These are phyloP conservation scores for Tylochromis polylepis DNA, from an alignment of 2,113 vertebrate species.

Conservation along the genomic window DNA sequence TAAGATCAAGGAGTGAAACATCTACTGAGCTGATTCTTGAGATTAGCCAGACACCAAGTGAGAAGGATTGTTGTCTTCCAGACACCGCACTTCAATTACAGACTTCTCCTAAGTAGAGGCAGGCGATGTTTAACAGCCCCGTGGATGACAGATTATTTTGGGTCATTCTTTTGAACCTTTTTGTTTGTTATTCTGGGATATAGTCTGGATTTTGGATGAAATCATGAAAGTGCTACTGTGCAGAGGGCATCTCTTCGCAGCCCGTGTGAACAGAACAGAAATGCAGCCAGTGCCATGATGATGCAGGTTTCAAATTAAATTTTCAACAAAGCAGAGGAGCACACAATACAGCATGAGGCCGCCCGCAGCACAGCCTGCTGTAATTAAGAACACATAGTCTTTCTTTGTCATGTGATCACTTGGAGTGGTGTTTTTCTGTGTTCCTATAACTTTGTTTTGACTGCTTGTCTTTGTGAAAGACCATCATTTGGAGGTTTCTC, in stretches of 20 bases:
- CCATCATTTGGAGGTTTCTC: slow-evolving; percentile 75
- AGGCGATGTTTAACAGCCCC: slow-evolving; percentile 38
- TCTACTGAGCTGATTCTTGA: slow-evolving; percentile 53
- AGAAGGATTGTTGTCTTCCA: slow-evolving; percentile 46
- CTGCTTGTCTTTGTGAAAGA: slow-evolving; percentile 77
- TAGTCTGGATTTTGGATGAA: slow-evolving; percentile 23
- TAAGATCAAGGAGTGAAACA: slow-evolving; percentile 48
- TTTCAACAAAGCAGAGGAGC: slow-evolving; percentile 19
- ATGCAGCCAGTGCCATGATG: background rate
- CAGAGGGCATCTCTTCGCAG: background rate
- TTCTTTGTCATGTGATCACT: slow-evolving; percentile 58
- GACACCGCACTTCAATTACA: slow-evolving; percentile 34
- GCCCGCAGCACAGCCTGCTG: slow-evolving; percentile 56
- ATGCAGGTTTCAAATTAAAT: background rate
- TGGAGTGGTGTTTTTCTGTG: slow-evolving; percentile 67
- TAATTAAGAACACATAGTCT: slow-evolving; percentile 47
- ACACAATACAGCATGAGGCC: slow-evolving; percentile 17
- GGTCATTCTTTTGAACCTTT: slow-evolving; percentile 32
- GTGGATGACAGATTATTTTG: slow-evolving; percentile 41
- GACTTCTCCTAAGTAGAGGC: slow-evolving; percentile 14
- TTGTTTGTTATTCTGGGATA: slow-evolving; percentile 56
- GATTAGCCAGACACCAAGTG: slow-evolving; percentile 55
- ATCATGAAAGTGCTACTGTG: slow-evolving; percentile 25
- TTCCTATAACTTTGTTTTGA: slow-evolving; percentile 78
- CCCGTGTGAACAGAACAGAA: background rate